Evolutionary conservation across 1,140 invertebrate genomes (phyloP), one percentile per base, ranked within the genome.

Genomic region (Drosophila orosa): DNA sequence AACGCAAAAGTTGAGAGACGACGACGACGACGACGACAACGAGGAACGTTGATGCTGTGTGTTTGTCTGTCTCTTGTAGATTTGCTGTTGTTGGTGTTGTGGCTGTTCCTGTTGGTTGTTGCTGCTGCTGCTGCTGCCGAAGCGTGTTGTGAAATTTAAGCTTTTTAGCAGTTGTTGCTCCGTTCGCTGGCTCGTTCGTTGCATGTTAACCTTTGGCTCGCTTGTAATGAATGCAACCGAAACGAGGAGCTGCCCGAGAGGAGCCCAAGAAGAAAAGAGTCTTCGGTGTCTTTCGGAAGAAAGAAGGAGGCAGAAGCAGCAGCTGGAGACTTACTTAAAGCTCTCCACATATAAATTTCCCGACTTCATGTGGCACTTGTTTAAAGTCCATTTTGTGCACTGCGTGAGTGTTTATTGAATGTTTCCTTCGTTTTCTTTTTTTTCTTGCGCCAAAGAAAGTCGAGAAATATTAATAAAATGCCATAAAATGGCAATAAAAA

Each of bases 121-220:
- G 59, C 59, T 72, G 74, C 39, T 81, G 62, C 57, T 62, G 74
- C 17, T 52, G 67, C 48, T 61, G 77, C 55, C 62, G 80, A 71
- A 89, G 77, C 80, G 85, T 89, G 84, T 89, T 89, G 84, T 89
- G 85, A 89, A 89, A 89, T 87, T 87, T 89, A 84, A 87, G 84
- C 84, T 87, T 87, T 87, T 87, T 89, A 89, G 84, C 84, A 74
- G 80, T 87, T 79, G 79, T 83, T 80, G 84, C 52, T 74, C 29
- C 54, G 60, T 66, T 71, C 29, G 67, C 77, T 65, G 67, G 40
- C 13, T 78, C 75, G 80, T 79, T 83, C 84, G 84, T 89, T 89
- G 84, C 84, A 87, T 87, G 83, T 87, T 87, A 87, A 87, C 83
- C 83, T 87, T 87, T 87, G 83, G 66, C 83, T 87, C 76, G 84